Evolutionary conservation across 1,140 invertebrate species (phyloP), one percentile per base, ranked within the genome.

Genomic region (Dendroctonus ponderosae): DNA sequence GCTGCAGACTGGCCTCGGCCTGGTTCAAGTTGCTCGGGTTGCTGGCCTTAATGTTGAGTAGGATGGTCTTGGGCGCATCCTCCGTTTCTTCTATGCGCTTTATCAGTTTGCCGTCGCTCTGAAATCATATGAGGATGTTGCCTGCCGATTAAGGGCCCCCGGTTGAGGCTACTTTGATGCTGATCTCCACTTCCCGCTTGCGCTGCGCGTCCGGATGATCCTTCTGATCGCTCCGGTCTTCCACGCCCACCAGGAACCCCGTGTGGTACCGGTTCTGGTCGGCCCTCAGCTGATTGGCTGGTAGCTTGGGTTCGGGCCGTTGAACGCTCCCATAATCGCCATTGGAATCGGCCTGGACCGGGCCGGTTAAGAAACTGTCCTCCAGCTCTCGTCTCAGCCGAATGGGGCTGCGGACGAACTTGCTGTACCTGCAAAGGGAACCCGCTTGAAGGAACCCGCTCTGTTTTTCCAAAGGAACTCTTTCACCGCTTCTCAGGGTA

Each of bases 51-150:
- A 67, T 67, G 26, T 68, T 68, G 12, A 68, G 53, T 11, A 68
- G 14, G 9, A 62, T 59, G 9, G 66, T 62, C 44, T 70, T 62
- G 9, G 58, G 52, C 0, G 37, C 62, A 40, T 49, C 53, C n/a
- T 66, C 59, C 7, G 56, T 38, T 48, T 67, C 65, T 14, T 67
- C 65, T 15, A 67, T 54, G 49, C 56, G 58, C 44, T 67, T 67
- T 7, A 67, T 41, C n/a, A 67, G 37, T 40, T 61, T 53, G 7
- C 57, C 65, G 11, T 67, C 58, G 48, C 57, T 67, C 62, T 64
- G 41, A 8, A 64, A 15, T 5, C 40, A 49, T 7, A 3, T 56
- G 3, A 4, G 0, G 14, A 11, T 56, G 40, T n/a, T 37, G 15
- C 4, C 26, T 37, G 15, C 4, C 26, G 15, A 4, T 11, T 3